These are phyloP conservation scores for Rhynchotus rufescens DNA, from an alignment of 2,797 vertebrate genomes.

Conservation along the genomic window DNA sequence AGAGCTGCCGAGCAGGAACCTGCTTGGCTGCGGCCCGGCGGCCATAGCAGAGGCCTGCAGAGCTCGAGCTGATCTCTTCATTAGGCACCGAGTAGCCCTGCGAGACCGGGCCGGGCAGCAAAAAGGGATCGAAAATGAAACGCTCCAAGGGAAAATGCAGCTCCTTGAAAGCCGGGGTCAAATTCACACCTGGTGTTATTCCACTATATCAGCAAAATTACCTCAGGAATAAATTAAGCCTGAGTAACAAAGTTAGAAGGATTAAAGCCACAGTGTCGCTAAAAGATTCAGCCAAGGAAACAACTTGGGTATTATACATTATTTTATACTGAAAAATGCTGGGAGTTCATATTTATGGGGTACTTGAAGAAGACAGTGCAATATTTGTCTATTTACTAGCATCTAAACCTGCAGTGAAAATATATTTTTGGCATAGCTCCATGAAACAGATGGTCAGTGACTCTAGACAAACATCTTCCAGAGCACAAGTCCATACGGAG, in stretches of 20 bases:
- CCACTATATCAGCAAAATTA: neutral
- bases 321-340: neutral
- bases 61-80: neutral
- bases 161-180: neutral
- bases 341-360: neutral
- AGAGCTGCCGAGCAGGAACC: neutral
- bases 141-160: neutral
- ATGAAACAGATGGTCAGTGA: constrained; percentile 40
- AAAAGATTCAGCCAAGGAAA: neutral
- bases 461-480: constrained; percentile 37
- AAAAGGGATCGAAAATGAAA: neutral
- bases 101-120: neutral
- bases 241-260: neutral
- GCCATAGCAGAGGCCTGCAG: neutral
- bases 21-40: neutral
- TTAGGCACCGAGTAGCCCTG: neutral
- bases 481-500: neutral
- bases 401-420: constrained; percentile 21
- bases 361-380: neutral
- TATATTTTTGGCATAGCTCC: constrained; percentile 2
- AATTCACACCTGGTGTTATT: neutral
- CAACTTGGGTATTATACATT: neutral
- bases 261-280: neutral
- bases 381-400: constrained; percentile 17
- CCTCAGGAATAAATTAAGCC: constrained; percentile 21